Conservation (phyloP, 2,888 invertebrate species). For the Amiota minor region DNA sequence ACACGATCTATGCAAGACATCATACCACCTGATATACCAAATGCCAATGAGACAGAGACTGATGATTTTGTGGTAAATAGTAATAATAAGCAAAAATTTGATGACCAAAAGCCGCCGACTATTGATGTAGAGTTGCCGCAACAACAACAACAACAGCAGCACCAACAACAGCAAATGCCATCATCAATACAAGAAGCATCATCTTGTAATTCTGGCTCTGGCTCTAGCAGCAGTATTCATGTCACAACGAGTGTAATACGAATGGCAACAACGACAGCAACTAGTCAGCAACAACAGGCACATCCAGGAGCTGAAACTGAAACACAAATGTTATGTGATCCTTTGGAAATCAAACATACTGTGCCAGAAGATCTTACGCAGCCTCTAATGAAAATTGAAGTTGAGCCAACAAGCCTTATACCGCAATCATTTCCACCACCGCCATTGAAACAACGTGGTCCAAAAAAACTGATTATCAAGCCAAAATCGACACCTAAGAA, state of each 20-base stretch:
- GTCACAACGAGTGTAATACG: conserved; percentile 73
- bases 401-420: conserved; percentile 47
- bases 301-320: conserved; percentile 7
- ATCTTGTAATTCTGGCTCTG: neutral
- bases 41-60: conserved; percentile 54
- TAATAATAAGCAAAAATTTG: conserved; percentile 39
- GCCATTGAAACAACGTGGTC: conserved; percentile 57
- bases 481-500: conserved; percentile 60
- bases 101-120: conserved; percentile 47
- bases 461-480: conserved; percentile 72
- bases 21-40: conserved; percentile 43
- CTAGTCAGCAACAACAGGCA: conserved; percentile 23
- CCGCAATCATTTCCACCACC: conserved; percentile 53
- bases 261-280: conserved; percentile 59
- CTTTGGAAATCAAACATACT: conserved; percentile 26
- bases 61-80: conserved; percentile 51
- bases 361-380: conserved; percentile 61
- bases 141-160: conserved; percentile 34
- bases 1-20: neutral
- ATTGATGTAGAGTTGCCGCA: conserved; percentile 35
- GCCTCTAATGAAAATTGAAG: conserved; percentile 57
- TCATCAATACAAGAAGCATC: conserved; percentile 16
- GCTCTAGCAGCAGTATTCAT: conserved; percentile 48
- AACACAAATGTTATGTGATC: neutral
- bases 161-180: neutral